These are phyloP conservation scores for Chaetodon trifascialis DNA, from an alignment of 2,113 vertebrate genomes.

Conservation along the genomic window DNA sequence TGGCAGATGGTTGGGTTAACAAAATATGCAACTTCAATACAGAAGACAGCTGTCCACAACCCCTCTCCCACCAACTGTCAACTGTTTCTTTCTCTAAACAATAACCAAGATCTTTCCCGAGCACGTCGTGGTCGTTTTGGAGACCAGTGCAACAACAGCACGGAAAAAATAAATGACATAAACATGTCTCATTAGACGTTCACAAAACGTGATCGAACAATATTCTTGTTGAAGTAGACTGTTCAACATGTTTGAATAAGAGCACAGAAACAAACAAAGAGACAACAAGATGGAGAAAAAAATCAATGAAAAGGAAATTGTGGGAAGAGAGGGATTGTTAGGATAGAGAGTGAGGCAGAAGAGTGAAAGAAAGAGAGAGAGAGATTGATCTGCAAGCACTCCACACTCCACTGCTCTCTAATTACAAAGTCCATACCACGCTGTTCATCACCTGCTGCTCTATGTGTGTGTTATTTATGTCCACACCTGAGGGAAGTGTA, in stretches of 20 bases:
- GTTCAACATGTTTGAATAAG: slow-evolving; percentile 1
- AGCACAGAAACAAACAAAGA: not conserved
- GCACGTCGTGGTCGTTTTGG: too few species aligned
- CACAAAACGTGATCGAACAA: not conserved
- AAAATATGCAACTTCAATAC: not conserved
- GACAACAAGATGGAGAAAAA: slow-evolving; percentile 8
- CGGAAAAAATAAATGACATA: not conserved
- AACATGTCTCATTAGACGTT: not conserved
- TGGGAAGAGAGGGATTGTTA: slow-evolving; percentile 21
- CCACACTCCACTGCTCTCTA: slow-evolving; percentile 66
- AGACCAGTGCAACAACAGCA: not conserved
- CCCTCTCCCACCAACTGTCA: not conserved
- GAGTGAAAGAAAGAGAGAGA: slow-evolving; percentile 38
- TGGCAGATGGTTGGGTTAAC: not conserved
- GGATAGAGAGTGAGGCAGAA: slow-evolving; percentile 8
- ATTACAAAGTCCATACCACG: slow-evolving; percentile 55
- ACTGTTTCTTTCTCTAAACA: not conserved
- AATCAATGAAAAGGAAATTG: slow-evolving; percentile 59
- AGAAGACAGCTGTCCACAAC: not conserved
- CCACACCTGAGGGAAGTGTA: not conserved
- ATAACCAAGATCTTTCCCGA: not conserved
- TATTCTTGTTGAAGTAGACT: not conserved
- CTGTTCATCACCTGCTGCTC: slow-evolving; percentile 57
- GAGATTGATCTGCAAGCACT: slow-evolving; percentile 56
- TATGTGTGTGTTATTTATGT: slow-evolving; percentile 18